Base-by-base conservation (phyloP, 2,797 vertebrate species). In the Oreochromis grahami region DNA sequence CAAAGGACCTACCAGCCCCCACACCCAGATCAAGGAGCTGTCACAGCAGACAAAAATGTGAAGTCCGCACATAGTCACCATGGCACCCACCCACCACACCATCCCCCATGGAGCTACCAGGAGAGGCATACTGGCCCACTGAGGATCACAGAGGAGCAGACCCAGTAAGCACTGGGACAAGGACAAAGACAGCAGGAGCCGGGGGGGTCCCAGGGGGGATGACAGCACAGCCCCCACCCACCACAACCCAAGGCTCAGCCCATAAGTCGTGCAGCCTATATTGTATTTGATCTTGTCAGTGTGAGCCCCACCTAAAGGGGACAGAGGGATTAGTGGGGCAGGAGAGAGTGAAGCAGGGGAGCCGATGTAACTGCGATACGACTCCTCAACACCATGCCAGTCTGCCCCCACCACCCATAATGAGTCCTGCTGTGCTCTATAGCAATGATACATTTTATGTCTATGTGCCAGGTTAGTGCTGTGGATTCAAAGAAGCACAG, bases 291-390 rank as follows among this genome's bases (percentile, higher is more conserved):
- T 12, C 10, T 52, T 21, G 51, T 52, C n/a, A 12, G 21, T 1
- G 17, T 50, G 48, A 50, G 15, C 52, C 52, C 52, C 52, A 13
- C 52, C 21, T 24, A 53, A 13, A 24, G 52, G 21, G 52, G n/a
- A 53, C 21, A 24, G 21, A 55, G 12, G 21, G 21, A 55, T 26
- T 55, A 55, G 21, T 14, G 21, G 11, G 6, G 21, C 21, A 53
- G n/a, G 14, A 45, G 43, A 45, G 19, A 51, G 19, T 51, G 48
- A n/a, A 10, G 9, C 51, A 24, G 52, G 11, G n/a, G n/a, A 24
- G 51, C n/a, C 51, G 7, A 0, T 24, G 51, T 24, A n/a, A 12
- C 51, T 52, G n/a, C 3, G 10, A 52, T 52, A 52, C 0, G 11
- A 53, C n/a, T 12, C 51, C 51, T 13, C 6, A 53, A 53, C 21